A percentile compares a stretch with the other conserved stretches of the same genome.
phyloP scores from a whole-genome alignment of 2,113 vertebrate species.

The Speoplatyrhinus poulsoni region DNA sequence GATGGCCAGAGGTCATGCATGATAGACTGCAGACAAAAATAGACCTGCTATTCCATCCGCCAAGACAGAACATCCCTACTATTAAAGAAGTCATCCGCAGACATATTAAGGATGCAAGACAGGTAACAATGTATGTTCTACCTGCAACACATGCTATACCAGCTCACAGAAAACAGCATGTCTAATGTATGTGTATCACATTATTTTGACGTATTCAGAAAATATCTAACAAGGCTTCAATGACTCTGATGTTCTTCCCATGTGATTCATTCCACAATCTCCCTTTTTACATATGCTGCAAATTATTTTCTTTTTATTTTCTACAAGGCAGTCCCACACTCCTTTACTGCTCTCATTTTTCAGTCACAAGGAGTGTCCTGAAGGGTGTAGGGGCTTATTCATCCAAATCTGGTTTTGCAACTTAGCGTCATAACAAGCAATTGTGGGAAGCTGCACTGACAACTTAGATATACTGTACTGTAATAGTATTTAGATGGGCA shows the following conservation, averaged over 20 bases:
- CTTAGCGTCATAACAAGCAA: constrained; percentile 14
- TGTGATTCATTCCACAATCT: not conserved
- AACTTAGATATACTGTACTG: not conserved
- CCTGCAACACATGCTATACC: not conserved
- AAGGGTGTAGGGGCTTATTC: constrained; percentile 14
- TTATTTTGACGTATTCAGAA: not conserved
- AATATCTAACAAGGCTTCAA: not conserved
- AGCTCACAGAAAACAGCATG: not conserved
- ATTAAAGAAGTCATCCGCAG: constrained; percentile 95
- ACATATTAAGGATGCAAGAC: constrained; percentile 88
- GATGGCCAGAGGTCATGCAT: constrained; percentile 87
- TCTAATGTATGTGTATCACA: not conserved
- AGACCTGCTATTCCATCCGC: constrained; percentile 90
- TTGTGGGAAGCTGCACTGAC: constrained; percentile 2
- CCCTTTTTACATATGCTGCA: not conserved
- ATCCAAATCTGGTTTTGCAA: constrained; percentile 61
- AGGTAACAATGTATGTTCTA: constrained; percentile 79
- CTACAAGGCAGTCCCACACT: constrained; percentile 20
- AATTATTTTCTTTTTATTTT: not conserved
- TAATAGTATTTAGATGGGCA: not conserved
- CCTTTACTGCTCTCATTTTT: constrained; percentile 12
- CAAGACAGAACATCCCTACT: constrained; percentile 85
- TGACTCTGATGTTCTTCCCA: not conserved
- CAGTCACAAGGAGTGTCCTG: constrained; percentile 45
- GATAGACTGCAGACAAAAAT: constrained; percentile 84